Conservation (phyloP, 2,113 vertebrate species). For the Cricetomys ansorgei region DNA sequence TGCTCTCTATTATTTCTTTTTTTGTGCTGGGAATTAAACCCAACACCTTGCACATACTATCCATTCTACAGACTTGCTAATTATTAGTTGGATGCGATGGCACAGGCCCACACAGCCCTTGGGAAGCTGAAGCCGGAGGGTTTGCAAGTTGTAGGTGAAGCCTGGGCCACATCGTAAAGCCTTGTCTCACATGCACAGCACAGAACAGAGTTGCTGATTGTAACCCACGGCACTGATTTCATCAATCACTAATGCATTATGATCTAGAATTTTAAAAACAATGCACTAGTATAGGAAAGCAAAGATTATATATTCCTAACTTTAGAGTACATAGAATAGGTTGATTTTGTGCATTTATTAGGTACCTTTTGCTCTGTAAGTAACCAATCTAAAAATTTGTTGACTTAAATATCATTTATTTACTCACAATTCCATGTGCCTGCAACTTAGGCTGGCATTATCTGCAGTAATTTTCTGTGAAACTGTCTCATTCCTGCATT, state of each 20-base stretch:
- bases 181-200: not conserved
- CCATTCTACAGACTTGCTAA: not conserved
- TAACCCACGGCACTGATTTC: not conserved
- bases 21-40: not conserved
- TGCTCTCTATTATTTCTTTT: not conserved
- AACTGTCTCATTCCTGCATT: not conserved
- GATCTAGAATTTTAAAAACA: not conserved
- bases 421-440: not conserved
- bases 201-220: not conserved
- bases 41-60: not conserved
- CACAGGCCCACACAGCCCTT: not conserved
- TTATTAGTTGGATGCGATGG: not conserved
- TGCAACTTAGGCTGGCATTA: not conserved
- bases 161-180: not conserved
- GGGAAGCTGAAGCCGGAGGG: not conserved
- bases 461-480: not conserved
- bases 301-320: not conserved
- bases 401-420: not conserved
- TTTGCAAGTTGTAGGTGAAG: not conserved
- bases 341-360: not conserved
- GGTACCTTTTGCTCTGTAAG: not conserved
- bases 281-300: not conserved
- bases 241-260: not conserved
- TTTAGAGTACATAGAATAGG: not conserved
- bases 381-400: not conserved